Percentiles rank a stretch among this genome's conserved stretches.
These are phyloP conservation scores for Xyrauchen texanus DNA, from an alignment of 2,113 vertebrate species.

Conservation along the genomic window DNA sequence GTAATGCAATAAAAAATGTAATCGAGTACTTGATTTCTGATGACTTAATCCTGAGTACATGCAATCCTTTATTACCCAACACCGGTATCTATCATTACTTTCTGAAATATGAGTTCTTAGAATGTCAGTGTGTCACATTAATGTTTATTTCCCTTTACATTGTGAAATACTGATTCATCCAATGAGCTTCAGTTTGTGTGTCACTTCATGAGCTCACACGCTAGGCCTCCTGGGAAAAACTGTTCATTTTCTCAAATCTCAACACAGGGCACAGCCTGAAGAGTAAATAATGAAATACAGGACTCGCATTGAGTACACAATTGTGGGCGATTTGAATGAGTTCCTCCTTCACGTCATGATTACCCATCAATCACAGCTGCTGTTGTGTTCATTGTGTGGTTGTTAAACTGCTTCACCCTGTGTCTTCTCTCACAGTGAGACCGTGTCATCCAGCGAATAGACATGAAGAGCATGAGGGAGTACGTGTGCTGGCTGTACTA, in stretches of 20 bases:
- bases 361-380: background rate
- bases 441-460: constrained; percentile 72
- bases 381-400: background rate
- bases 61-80: too few species aligned
- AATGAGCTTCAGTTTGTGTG: background rate
- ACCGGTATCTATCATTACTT: too few species aligned
- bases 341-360: background rate
- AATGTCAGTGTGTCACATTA: background rate
- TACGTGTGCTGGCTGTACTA: constrained; percentile 93
- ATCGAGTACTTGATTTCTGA: too few species aligned
- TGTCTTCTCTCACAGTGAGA: background rate
- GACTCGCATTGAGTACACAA: background rate
- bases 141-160: background rate
- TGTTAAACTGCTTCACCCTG: background rate
- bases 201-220: background rate
- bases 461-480: constrained; percentile 83
- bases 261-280: background rate
- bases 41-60: too few species aligned
- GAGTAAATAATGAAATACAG: background rate
- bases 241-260: background rate
- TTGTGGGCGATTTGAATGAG: background rate
- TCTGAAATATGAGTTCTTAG: too few species aligned
- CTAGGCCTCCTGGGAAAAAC: background rate
- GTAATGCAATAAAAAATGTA: too few species aligned
- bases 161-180: too few species aligned